phyloP scores from a whole-genome alignment of 2,797 vertebrate species.

The Remorina albescens region DNA sequence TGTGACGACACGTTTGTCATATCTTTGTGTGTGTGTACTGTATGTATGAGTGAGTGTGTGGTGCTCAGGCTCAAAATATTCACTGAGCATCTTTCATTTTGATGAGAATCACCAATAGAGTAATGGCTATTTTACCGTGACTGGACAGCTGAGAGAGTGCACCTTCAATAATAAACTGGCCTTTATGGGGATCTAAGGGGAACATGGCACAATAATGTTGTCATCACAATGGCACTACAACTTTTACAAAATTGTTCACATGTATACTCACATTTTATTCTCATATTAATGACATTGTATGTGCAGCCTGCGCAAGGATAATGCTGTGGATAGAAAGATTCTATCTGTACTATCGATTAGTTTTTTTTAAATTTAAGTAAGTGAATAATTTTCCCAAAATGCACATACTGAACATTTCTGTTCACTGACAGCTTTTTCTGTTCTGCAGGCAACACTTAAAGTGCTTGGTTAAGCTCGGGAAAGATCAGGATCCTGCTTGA shows the following conservation, averaged over 20 bases:
- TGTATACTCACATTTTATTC: too few relatives aligned
- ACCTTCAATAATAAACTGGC: constrained; percentile 36
- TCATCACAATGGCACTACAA: background rate
- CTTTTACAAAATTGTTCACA: too few relatives aligned
- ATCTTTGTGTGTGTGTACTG: constrained; percentile 24
- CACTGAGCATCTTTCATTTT: constrained; percentile 63
- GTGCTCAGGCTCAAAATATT: constrained; percentile 41
- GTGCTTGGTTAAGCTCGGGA: background rate
- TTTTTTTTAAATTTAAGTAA: too few relatives aligned
- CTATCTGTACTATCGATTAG: background rate
- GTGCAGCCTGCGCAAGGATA: too few relatives aligned
- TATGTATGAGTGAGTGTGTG: constrained; percentile 27
- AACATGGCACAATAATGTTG: background rate
- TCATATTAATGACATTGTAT: too few relatives aligned
- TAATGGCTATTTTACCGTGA: constrained; percentile 51
- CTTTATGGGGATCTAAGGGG: constrained; percentile 28
- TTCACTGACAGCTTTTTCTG: too few relatives aligned
- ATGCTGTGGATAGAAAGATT: background rate
- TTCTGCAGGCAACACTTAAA: background rate
- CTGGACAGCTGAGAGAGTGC: constrained; percentile 24
- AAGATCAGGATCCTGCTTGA: background rate
- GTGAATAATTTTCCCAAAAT: background rate
- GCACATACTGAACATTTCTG: background rate
- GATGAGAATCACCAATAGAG: constrained; percentile 43
- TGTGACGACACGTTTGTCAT: background rate